phyloP scores from a whole-genome alignment of 2,113 vertebrate species.

The Paramormyrops kingsleyae region DNA sequence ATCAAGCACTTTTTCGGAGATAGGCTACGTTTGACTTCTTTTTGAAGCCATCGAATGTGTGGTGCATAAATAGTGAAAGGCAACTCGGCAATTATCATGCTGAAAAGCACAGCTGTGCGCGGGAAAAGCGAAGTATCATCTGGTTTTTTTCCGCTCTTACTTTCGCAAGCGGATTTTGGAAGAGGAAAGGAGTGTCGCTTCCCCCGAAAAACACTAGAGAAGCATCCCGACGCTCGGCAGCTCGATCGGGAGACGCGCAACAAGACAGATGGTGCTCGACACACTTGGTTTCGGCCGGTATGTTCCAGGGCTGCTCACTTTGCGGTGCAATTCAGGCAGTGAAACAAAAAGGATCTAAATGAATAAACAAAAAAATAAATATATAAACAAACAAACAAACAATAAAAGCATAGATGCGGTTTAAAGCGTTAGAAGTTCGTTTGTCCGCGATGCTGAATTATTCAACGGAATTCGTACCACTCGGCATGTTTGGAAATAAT shows the following conservation, averaged over 20 bases:
- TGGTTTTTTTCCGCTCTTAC: neutral
- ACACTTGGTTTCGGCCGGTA: slow-evolving; percentile 18
- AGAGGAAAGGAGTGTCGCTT: neutral
- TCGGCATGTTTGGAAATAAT: neutral
- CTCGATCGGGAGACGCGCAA: neutral
- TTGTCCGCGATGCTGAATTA: neutral
- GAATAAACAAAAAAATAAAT: neutral
- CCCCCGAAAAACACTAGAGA: neutral
- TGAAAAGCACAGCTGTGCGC: slow-evolving; percentile 9
- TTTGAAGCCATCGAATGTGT: neutral
- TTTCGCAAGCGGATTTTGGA: neutral
- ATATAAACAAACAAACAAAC: neutral
- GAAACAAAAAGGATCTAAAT: neutral
- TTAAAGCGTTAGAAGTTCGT: neutral
- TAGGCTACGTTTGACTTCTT: neutral
- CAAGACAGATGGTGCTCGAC: slow-evolving; percentile 23
- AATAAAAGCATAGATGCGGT: neutral
- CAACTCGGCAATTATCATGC: neutral
- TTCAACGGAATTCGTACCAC: neutral
- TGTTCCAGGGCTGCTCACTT: neutral
- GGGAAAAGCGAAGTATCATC: neutral
- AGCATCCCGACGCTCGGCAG: neutral
- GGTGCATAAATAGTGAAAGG: neutral
- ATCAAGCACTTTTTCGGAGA: neutral
- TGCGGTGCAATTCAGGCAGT: neutral